Conservation (phyloP, 2,113 vertebrate genomes). For the Hemicordylus capensis region DNA sequence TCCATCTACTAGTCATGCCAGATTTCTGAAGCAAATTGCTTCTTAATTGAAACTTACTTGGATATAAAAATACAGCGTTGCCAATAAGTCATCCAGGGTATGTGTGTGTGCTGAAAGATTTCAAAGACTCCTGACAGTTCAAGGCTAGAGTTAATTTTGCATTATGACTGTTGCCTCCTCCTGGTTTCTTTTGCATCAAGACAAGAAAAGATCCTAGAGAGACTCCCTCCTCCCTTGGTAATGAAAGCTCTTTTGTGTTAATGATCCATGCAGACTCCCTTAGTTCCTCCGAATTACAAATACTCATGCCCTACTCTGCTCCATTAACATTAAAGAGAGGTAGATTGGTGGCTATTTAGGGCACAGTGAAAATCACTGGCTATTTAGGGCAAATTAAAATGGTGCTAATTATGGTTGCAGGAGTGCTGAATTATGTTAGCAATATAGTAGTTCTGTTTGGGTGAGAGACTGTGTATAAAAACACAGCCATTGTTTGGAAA, state of each 20-base stretch:
- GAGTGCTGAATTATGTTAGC: constrained; percentile 68
- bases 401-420: constrained; percentile 75
- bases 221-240: constrained; percentile 72
- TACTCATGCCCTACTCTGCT: constrained; percentile 71
- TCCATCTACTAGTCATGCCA: constrained; percentile 53
- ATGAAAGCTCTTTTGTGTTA: constrained; percentile 78
- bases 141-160: constrained; percentile 75
- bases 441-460: constrained; percentile 64
- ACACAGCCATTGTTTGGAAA: constrained; percentile 28
- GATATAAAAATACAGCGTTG: constrained; percentile 48
- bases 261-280: constrained; percentile 82
- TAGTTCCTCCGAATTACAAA: constrained; percentile 82
- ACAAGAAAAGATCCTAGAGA: constrained; percentile 73
- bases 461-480: constrained; percentile 53
- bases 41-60: constrained; percentile 68
- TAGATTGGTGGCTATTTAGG: constrained; percentile 85
- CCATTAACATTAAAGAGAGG: constrained; percentile 83
- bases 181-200: constrained; percentile 80
- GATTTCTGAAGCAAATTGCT: constrained; percentile 69
- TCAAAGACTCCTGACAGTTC: constrained; percentile 52
- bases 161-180: constrained; percentile 78
- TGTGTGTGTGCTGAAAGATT: constrained; percentile 22
- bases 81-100: constrained; percentile 38
- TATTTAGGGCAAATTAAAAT: constrained; percentile 83
- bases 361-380: constrained; percentile 78